phyloP scores from a whole-genome alignment of 2,888 invertebrate genomes.

The Lathronympha strigana region DNA sequence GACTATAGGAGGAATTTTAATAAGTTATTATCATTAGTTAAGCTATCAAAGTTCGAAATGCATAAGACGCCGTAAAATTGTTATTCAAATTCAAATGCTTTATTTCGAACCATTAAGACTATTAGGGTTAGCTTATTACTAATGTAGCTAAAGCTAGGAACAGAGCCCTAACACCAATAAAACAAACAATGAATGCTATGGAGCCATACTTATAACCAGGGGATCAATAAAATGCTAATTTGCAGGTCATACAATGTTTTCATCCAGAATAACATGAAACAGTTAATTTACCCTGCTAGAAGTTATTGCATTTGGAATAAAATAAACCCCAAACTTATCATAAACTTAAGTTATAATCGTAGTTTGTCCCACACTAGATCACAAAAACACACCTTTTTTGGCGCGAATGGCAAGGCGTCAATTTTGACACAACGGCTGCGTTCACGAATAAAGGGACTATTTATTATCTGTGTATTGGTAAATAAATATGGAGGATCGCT shows the following conservation, averaged over 20 bases:
- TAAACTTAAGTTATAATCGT: constrained; percentile 3
- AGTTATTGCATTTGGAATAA: background rate
- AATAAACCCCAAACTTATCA: background rate
- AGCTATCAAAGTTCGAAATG: too few relatives aligned
- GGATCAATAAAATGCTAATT: too few relatives aligned
- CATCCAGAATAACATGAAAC: background rate
- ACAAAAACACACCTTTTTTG: constrained; percentile 36
- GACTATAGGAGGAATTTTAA: background rate
- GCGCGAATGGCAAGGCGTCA: constrained; percentile 66
- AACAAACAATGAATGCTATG: too few relatives aligned
- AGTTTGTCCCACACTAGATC: constrained; percentile 31
- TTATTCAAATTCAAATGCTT: too few relatives aligned
- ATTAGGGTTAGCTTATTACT: too few relatives aligned
- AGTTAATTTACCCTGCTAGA: background rate
- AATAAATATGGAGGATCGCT: constrained; percentile 74
- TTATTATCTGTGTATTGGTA: constrained; percentile 80
- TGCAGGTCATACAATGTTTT: too few relatives aligned
- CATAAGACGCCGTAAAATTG: too few relatives aligned
- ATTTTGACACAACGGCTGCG: constrained; percentile 76
- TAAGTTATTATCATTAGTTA: too few relatives aligned
- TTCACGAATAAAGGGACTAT: constrained; percentile 64
- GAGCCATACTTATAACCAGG: too few relatives aligned
- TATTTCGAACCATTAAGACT: too few relatives aligned
- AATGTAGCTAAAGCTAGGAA: too few relatives aligned
- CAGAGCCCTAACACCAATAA: too few relatives aligned